A percentile compares a stretch with the other conserved stretches of the same genome.
These are phyloP conservation scores for Oscheius sp. DNA, from an alignment of 2,888 invertebrate genomes.

Conservation along the genomic window DNA sequence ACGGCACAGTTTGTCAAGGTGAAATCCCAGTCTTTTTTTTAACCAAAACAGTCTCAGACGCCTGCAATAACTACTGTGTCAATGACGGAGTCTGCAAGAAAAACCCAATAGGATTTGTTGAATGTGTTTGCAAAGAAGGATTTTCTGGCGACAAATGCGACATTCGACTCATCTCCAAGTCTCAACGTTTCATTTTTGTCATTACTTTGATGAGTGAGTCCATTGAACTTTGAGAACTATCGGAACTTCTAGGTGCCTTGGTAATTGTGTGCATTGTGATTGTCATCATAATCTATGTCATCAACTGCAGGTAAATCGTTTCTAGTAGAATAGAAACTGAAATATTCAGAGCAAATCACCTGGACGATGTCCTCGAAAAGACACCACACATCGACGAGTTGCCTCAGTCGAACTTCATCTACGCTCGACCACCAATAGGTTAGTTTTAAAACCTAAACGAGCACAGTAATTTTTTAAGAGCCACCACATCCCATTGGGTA, in stretches of 20 bases:
- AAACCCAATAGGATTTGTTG: conserved; percentile 70
- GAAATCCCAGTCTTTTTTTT: neutral
- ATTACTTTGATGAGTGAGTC: conserved; percentile 41
- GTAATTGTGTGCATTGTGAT: conserved; percentile 67
- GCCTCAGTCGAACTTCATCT: conserved; percentile 50
- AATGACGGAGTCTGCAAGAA: conserved; percentile 73
- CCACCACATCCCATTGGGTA: conserved; percentile 68
- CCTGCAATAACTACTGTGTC: conserved; percentile 72
- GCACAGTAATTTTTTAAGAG: conserved; percentile 38
- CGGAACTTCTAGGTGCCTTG: conserved; percentile 19
- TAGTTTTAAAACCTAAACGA: neutral
- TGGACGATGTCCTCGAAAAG: conserved; percentile 34
- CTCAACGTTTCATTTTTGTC: conserved; percentile 55
- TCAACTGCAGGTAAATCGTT: conserved; percentile 53
- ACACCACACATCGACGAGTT: conserved; percentile 30
- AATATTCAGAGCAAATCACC: conserved; percentile 50
- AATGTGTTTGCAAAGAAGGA: conserved; percentile 72
- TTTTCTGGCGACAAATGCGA: conserved; percentile 70
- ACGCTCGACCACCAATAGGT: conserved; percentile 36
- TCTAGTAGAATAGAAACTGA: too few relatives aligned
- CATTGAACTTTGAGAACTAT: too few relatives aligned
- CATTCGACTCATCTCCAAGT: conserved; percentile 57
- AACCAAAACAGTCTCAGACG: conserved; percentile 52
- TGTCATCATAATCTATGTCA: conserved; percentile 71
- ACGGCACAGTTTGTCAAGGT: conserved; percentile 72